Percentiles rank a stretch among this genome's conserved stretches.
Evolutionary conservation across 2,888 invertebrate species (phyloP).

Genomic region (Mermis nigrescens): DNA sequence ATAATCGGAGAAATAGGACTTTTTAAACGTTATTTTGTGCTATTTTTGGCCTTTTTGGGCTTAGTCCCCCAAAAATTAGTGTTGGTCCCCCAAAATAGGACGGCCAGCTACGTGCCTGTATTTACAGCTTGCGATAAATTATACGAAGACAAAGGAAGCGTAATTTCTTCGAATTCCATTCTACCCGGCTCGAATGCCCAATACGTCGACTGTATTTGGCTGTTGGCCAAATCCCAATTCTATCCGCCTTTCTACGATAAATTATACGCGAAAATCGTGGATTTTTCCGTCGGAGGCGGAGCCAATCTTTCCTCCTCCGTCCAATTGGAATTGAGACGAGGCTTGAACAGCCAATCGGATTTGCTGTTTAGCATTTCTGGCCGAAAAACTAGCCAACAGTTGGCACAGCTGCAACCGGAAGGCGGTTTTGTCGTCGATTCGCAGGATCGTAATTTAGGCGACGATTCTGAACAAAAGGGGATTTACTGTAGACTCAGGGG

Average conservation of each 20-base stretch:
- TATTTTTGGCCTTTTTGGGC: no score
- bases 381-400: constrained; percentile 14
- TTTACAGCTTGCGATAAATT: constrained; percentile 20
- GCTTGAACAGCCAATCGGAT: constrained; percentile 46
- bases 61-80: no score
- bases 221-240: constrained; percentile 16
- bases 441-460: background rate
- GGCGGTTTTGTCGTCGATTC: constrained; percentile 13
- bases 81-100: no score
- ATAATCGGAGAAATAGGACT: no score
- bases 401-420: constrained; percentile 17
- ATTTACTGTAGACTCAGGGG: constrained; percentile 51
- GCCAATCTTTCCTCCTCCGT: background rate
- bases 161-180: constrained; percentile 12
- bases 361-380: constrained; percentile 32
- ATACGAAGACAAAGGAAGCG: constrained; percentile 19
- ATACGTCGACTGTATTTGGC: constrained; percentile 22
- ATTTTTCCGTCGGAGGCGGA: background rate
- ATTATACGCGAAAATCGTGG: constrained; percentile 17
- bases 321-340: constrained; percentile 44
- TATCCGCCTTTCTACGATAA: constrained; percentile 15
- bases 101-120: no score
- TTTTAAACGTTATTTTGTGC: no score
- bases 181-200: constrained; percentile 7
- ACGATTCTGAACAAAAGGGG: constrained; percentile 36